Base-by-base conservation (phyloP, 1,140 invertebrate species). In the Drosophila pectinifera region DNA sequence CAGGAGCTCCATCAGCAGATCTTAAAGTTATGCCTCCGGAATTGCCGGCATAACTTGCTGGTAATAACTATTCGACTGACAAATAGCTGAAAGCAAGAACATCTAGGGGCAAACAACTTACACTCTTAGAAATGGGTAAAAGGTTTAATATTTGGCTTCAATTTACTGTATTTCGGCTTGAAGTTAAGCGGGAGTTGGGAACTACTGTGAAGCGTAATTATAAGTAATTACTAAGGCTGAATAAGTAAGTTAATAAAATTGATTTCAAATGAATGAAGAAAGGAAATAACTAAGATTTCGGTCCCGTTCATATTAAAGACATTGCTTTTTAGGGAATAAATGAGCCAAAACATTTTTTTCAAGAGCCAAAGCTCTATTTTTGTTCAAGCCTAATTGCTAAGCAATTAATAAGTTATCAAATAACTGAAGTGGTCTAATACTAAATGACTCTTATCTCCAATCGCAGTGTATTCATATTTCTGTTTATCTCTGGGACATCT, bases 1-100 rank as follows among this genome's bases (percentile, higher is more conserved):
- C 62, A 22, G 28, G 24, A 34, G 67, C 72, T 64, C 74, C 76
- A 78, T 73, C 61, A 70, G 63, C 48, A 75, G 38, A 74, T 56
- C 49, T 73, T 73, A 45, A 78, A 73, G 58, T 76, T 80, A 49
- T 48, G 24, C 42, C 39, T 45, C 13, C 36, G 20, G 64, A 78
- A 73, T 48, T 55, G 68, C 51, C 24, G 28, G 26, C 70, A 73
- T 61, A 74, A 74, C 63, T 61, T 54, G 55, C 26, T 57, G 36
- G 38, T 41, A 63, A 54, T 63, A 49, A 51, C 18, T 26, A 42
- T 67, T 56, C 39, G 31, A 14, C 58, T 38, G 22, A 49, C 65
- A 73, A 59, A 59, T 57, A 53, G 41, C 67, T 56, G 6, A 49
- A 31, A 31, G 34, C n/a, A 26, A 18, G 6, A 63, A 67, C 28